Percentiles rank a stretch among this genome's conserved stretches.
phyloP scores from a whole-genome alignment of 2,797 vertebrate species.

The Chelon labrosus region DNA sequence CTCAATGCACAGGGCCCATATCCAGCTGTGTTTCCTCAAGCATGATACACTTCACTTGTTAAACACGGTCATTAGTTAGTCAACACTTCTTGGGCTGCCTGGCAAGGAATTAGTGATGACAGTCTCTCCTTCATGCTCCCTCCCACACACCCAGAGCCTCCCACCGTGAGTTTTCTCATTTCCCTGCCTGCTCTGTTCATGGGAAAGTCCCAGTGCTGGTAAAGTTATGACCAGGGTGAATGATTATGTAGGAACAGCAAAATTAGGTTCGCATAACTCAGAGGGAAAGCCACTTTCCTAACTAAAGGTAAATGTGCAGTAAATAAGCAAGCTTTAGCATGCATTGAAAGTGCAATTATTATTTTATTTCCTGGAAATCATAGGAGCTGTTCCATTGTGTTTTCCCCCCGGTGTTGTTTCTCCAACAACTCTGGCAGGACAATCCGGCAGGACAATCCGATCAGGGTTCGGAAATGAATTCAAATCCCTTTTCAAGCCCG shows the following conservation, averaged over 20 bases:
- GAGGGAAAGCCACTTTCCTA: constrained; percentile 32
- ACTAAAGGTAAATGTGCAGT: constrained; percentile 19
- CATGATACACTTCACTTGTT: constrained; percentile 85
- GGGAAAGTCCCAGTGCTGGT: constrained; percentile 78
- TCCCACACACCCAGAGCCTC: constrained; percentile 84
- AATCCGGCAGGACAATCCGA: no score
- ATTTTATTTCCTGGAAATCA: constrained; percentile 17
- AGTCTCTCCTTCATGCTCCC: constrained; percentile 81
- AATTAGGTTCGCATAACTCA: constrained; percentile 41
- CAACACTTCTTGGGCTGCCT: constrained; percentile 85
- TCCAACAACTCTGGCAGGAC: constrained; percentile 6
- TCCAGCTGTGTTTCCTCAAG: constrained; percentile 86
- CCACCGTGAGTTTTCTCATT: constrained; percentile 81
- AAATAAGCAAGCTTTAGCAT: constrained; percentile 8
- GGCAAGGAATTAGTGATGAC: constrained; percentile 84
- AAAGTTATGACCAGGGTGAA: constrained; percentile 70
- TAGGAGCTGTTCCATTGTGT: neutral
- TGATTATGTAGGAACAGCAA: constrained; percentile 60
- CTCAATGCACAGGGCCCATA: constrained; percentile 84
- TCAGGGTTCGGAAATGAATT: constrained; percentile 29
- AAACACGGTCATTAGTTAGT: constrained; percentile 87
- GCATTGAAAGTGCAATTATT: constrained; percentile 19
- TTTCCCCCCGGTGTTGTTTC: constrained; percentile 17
- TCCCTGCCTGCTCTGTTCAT: constrained; percentile 72
- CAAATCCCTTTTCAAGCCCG: neutral